Evolutionary conservation across 1,140 invertebrate genomes (phyloP), one percentile per base, ranked within the genome.

Genomic region (Drosophila leontia): DNA sequence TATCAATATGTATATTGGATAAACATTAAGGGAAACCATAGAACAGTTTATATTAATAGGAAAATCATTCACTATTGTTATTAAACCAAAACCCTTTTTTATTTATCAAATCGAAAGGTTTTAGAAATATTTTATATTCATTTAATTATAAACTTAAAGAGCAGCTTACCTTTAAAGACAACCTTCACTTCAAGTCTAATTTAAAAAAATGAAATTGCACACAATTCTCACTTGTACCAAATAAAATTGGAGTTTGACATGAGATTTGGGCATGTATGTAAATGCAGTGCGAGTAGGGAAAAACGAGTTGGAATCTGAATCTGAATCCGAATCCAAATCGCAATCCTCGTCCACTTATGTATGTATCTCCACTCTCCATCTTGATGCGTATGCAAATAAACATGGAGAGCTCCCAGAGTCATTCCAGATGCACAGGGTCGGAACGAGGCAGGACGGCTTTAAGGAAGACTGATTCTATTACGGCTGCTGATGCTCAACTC

Each of bases 381-480:
- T 57, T 44, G 55, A 61, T 86, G 67, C 47, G 67, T 87, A 71
- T 74, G 68, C 75, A 82, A 82, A 86, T 78, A 82, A 78, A 82
- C 61, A 64, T 56, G 80, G 50, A 60, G 53, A 39, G 32, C 61
- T 65, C 39, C 41, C 7, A 44, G 58, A 82, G 53, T 78, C 55
- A 59, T 80, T 44, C 41, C 32, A 42, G 69, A 64, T 72, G 67
- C 63, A 72, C 39, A 23, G 44, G 69, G 34, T 37, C 13, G 34
- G 59, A 50, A 17, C 13, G 32, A 47, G 8, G 42, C 37, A 7
- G 37, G 44, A 45, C 8, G 67, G 55, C 17, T 23, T 37, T 12
- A 41, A 47, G 17, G 64, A 34, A 35, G 41, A 35, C 42, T 71
- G 69, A 71, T 72, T 71, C 67, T 51, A 72, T 72, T 72, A 72